phyloP scores from a whole-genome alignment of 2,113 vertebrate genomes.

The Podocnemis expansa region DNA sequence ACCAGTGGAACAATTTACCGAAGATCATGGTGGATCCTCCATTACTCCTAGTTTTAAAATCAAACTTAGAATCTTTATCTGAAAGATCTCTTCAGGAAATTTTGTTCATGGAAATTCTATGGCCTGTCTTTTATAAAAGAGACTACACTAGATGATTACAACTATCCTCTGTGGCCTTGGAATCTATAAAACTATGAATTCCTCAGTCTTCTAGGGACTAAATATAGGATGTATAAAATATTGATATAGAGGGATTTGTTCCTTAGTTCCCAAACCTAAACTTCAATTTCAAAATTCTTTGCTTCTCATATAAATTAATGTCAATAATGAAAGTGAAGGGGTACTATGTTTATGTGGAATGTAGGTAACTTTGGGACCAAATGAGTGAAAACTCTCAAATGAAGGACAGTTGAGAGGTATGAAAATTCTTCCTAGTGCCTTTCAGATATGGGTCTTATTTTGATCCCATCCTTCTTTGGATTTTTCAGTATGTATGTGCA shows the following conservation, averaged over 20 bases:
- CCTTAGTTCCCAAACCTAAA: not conserved
- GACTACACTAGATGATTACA: not conserved
- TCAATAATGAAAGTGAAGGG: slow-evolving; percentile 26
- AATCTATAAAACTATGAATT: not conserved
- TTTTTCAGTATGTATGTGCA: not conserved
- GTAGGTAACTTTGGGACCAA: not conserved
- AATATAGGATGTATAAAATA: not conserved
- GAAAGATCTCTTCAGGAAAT: not conserved
- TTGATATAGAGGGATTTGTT: not conserved
- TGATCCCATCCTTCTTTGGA: slow-evolving; percentile 25
- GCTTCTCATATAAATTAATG: slow-evolving; percentile 47
- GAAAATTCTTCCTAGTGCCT: slow-evolving; percentile 36
- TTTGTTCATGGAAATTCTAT: not conserved
- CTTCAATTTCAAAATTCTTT: not conserved
- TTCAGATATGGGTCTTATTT: slow-evolving; percentile 25
- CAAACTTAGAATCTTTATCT: not conserved
- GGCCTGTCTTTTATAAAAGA: not conserved
- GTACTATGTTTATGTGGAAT: not conserved
- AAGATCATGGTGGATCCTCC: not conserved
- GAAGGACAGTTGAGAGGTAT: not conserved
- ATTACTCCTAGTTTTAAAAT: not conserved
- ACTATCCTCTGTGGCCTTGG: not conserved
- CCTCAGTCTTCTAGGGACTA: not conserved
- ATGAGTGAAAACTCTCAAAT: not conserved
- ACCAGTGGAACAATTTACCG: not conserved